Evolutionary conservation across 2,797 vertebrate genomes (phyloP).

Genomic region (Garrulus glandarius): DNA sequence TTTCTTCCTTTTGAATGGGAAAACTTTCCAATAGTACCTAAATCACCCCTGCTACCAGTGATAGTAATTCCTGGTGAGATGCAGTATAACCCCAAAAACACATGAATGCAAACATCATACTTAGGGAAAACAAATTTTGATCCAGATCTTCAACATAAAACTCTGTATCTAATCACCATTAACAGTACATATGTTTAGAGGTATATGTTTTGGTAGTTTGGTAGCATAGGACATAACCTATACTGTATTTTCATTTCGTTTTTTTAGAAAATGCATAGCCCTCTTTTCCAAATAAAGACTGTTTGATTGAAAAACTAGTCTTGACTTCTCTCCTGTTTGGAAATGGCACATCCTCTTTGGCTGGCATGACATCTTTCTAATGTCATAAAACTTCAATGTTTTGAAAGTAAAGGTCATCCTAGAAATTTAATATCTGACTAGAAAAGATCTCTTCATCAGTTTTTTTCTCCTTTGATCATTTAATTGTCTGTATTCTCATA

Average conservation of each 20-base stretch:
- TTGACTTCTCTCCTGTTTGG: constrained; percentile 31
- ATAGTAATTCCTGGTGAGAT: background rate
- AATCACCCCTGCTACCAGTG: background rate
- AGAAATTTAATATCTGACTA: constrained; percentile 56
- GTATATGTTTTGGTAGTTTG: background rate
- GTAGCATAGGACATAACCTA: background rate
- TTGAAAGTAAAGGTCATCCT: constrained; percentile 55
- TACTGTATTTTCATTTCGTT: background rate
- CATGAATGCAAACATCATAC: background rate
- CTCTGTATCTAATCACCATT: background rate
- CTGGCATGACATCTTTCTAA: constrained; percentile 36
- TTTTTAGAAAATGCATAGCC: background rate
- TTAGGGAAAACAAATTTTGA: background rate
- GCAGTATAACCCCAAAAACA: background rate
- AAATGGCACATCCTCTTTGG: constrained; percentile 18
- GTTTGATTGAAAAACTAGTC: background rate
- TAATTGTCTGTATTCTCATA: constrained; percentile 71
- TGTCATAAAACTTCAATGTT: constrained; percentile 39
- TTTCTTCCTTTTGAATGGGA: background rate
- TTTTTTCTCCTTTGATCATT: constrained; percentile 66
- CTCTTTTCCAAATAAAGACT: background rate
- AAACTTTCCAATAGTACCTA: background rate
- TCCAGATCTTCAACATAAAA: background rate
- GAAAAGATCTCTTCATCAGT: constrained; percentile 58
- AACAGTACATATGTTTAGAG: background rate